Percentiles rank a stretch among this genome's conserved stretches.
phyloP scores from a whole-genome alignment of 2,113 vertebrate genomes.

The Talpa occidentalis region DNA sequence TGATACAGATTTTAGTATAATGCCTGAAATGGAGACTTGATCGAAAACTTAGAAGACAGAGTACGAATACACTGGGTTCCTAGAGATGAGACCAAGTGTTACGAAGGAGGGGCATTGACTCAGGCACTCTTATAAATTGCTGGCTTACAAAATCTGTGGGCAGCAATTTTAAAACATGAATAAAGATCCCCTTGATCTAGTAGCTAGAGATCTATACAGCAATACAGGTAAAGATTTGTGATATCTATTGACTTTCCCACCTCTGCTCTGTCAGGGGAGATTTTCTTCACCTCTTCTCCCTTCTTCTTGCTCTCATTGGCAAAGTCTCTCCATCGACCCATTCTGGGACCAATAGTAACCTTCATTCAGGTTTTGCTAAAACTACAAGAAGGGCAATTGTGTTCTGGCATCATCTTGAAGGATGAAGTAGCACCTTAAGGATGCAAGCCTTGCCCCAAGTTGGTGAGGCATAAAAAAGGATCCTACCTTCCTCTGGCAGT shows the following conservation, averaged over 20 bases:
- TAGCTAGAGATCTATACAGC: not conserved
- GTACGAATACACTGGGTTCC: accelerated
- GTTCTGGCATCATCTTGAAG: not conserved
- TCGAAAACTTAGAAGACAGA: not conserved
- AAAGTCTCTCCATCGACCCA: not conserved
- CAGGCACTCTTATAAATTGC: not conserved
- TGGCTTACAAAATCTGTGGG: not conserved
- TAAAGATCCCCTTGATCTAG: too few relatives aligned
- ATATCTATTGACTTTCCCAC: not conserved
- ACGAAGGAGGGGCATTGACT: not conserved
- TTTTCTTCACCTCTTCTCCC: not conserved
- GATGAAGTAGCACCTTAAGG: not conserved
- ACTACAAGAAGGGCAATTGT: not conserved
- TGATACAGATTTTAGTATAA: not conserved
- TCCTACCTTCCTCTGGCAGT: not conserved
- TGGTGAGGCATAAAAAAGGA: not conserved
- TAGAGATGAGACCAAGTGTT: not conserved
- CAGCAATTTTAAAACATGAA: not conserved
- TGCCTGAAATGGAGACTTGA: not conserved
- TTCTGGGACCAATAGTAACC: not conserved
- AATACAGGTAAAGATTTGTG: not conserved
- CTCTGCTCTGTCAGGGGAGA: not conserved
- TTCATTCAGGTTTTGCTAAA: not conserved
- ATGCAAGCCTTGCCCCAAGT: not conserved
- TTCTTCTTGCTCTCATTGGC: not conserved